Conservation (phyloP, 2,888 invertebrate species). For the Pyrgus malvae region DNA sequence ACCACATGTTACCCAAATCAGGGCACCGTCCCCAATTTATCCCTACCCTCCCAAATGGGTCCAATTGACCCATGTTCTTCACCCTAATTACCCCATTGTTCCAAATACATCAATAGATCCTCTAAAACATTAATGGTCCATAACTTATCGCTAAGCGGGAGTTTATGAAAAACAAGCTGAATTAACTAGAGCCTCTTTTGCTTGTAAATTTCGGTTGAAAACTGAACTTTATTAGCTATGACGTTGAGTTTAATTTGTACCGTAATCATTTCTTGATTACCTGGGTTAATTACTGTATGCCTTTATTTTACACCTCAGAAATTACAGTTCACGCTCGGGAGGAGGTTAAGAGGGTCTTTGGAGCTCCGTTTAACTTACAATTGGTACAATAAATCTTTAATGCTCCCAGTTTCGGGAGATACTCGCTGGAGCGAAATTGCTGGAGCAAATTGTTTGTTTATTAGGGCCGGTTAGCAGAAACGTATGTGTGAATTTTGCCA, state of each 20-base stretch:
- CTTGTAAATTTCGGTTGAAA: neutral
- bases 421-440: neutral
- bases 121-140: conserved; percentile 28
- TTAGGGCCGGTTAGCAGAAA: neutral
- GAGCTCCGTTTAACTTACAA: conserved; percentile 9
- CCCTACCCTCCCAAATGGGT: conserved; percentile 7
- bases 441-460: neutral
- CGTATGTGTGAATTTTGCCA: too few relatives aligned
- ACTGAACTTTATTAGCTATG: neutral
- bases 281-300: conserved; percentile 33
- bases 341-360: conserved; percentile 14
- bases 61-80: conserved; percentile 9
- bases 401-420: neutral
- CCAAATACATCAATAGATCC: conserved; percentile 14
- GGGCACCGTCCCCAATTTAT: neutral
- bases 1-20: conserved; percentile 3
- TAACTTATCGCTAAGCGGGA: conserved; percentile 30
- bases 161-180: conserved; percentile 34
- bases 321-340: conserved; percentile 17
- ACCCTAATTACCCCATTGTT: conserved; percentile 13
- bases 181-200: conserved; percentile 20
- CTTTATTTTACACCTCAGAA: conserved; percentile 35
- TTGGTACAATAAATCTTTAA: conserved; percentile 4
- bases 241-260: neutral
- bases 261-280: neutral